Evolutionary conservation across 2,797 vertebrate genomes (phyloP).

Genomic region (Glyptemys insculpta): DNA sequence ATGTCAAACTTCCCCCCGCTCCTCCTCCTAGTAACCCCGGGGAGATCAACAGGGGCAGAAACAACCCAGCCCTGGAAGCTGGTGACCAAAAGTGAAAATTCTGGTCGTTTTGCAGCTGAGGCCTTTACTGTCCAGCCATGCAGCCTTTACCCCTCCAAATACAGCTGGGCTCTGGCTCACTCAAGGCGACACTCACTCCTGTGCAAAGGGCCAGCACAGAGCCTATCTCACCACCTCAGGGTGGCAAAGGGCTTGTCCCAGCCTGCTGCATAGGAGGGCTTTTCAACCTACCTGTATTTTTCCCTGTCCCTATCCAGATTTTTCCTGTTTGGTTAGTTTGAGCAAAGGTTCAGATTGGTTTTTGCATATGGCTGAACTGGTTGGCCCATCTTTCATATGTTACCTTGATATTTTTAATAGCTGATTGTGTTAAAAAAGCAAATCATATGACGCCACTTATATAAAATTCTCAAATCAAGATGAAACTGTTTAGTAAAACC

Average conservation of each 20-base stretch:
- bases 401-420: neutral
- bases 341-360: neutral
- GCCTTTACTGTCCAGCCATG: neutral
- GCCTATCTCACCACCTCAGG: neutral
- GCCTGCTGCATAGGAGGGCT: neutral
- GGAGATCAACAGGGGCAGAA: neutral
- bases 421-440: neutral
- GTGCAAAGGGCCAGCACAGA: neutral
- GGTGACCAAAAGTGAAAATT: neutral
- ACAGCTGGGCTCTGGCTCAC: neutral
- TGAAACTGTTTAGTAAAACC: neutral
- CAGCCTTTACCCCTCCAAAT: neutral
- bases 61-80: neutral
- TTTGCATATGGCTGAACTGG: neutral
- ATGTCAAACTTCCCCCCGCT: neutral
- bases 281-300: neutral
- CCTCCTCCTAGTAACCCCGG: neutral
- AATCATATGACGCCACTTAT: neutral
- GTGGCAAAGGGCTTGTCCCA: neutral
- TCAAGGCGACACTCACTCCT: neutral
- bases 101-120: neutral
- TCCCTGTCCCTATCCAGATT: neutral
- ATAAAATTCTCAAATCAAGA: neutral
- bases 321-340: neutral
- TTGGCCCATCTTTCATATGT: neutral